Conservation (phyloP, 2,113 vertebrate species). For the Otolemur garnettii region DNA sequence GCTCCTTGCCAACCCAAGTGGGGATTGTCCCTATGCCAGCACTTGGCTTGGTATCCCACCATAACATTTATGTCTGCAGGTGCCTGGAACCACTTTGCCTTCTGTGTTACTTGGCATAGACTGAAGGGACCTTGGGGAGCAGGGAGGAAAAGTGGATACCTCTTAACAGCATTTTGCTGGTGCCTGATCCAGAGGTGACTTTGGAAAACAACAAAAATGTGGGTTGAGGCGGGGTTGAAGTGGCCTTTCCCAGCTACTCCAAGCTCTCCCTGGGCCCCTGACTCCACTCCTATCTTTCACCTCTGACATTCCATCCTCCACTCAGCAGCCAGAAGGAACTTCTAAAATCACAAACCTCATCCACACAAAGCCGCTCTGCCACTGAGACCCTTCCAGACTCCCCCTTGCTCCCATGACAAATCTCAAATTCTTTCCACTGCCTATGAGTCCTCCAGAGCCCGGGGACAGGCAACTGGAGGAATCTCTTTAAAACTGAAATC, state of each 20-base stretch:
- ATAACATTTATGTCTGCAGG: constrained; percentile 36
- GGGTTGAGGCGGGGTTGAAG: background rate
- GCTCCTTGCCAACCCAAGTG: background rate
- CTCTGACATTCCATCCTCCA: no score
- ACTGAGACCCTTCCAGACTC: no score
- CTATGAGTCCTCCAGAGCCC: accelerated
- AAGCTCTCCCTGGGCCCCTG: background rate
- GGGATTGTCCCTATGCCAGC: background rate
- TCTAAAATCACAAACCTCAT: background rate
- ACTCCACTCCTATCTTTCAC: background rate
- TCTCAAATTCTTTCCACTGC: background rate
- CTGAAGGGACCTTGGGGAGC: background rate
- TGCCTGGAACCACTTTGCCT: background rate
- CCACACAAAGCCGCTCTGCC: background rate
- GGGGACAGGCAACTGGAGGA: background rate
- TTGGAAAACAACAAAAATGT: background rate
- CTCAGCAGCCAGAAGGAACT: background rate
- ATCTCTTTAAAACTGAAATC: background rate
- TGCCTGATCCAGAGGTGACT: background rate
- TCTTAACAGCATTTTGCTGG: background rate
- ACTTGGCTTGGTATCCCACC: background rate
- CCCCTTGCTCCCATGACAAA: background rate
- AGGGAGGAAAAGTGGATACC: background rate
- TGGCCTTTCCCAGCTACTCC: background rate
- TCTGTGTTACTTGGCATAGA: background rate